Conservation (phyloP, 2,888 invertebrate species). For the Xylota sylvarum region DNA sequence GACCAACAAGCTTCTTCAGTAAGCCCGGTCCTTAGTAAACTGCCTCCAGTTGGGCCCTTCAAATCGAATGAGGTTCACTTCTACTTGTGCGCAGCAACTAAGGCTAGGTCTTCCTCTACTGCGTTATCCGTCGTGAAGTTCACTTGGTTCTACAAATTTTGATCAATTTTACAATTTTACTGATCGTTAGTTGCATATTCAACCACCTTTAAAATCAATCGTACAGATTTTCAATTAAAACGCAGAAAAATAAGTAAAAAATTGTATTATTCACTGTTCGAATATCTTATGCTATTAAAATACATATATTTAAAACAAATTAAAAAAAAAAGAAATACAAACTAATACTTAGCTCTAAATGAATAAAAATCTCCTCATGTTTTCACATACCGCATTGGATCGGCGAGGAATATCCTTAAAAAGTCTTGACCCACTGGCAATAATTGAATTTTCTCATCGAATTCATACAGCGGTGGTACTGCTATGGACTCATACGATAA, state of each 20-base stretch:
- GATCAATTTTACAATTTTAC: too few relatives aligned
- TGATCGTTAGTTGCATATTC: too few relatives aligned
- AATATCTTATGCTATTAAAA: conserved; percentile 1
- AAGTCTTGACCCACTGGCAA: conserved; percentile 58
- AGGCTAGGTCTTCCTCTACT: too few relatives aligned
- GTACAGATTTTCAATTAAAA: not conserved
- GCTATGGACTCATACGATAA: conserved; percentile 58
- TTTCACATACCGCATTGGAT: conserved; percentile 57
- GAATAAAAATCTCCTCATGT: not conserved
- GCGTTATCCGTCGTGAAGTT: too few relatives aligned
- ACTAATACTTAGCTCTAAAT: conserved; percentile 5
- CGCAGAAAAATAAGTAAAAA: not conserved
- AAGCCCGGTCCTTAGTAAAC: too few relatives aligned
- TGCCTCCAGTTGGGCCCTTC: too few relatives aligned
- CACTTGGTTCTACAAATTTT: too few relatives aligned
- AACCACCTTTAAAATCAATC: not conserved
- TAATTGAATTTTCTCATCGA: conserved; percentile 64
- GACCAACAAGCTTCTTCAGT: too few relatives aligned
- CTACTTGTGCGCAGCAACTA: too few relatives aligned
- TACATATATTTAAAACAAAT: not conserved
- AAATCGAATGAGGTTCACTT: too few relatives aligned
- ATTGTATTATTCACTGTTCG: not conserved
- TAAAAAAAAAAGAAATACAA: conserved; percentile 4
- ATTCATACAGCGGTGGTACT: conserved; percentile 60
- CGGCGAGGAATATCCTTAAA: conserved; percentile 51